These are phyloP conservation scores for Haliclona indistincta DNA, from an alignment of 37 sponge, comb jelly and placozoan genomes.

Conservation along the genomic window DNA sequence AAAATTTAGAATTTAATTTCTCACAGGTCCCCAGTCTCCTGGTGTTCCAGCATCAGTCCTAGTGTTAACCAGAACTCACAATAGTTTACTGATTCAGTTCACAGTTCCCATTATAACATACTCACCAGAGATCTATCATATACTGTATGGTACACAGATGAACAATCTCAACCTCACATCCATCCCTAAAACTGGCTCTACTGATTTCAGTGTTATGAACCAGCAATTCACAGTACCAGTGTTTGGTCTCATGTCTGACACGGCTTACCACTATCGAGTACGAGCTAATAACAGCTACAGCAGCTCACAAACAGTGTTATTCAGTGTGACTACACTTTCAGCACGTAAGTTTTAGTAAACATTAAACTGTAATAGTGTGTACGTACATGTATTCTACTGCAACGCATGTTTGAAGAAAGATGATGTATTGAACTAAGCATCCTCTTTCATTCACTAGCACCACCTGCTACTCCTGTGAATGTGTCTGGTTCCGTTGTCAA, in stretches of 20 bases:
- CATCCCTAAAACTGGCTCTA: not conserved
- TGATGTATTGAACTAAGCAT: too few species aligned
- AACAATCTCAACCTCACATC: not conserved
- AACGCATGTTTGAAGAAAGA: too few species aligned
- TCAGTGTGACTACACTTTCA: too few species aligned
- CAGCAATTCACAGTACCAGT: conserved; percentile 8
- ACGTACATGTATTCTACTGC: too few species aligned
- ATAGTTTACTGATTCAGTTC: not conserved
- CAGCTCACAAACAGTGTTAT: not conserved
- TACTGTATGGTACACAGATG: conserved; percentile 17
- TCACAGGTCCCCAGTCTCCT: not conserved
- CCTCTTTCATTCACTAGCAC: too few species aligned
- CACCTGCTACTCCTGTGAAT: too few species aligned
- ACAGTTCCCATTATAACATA: conserved; percentile 11
- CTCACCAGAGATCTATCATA: conserved; percentile 12
- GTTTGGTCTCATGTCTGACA: conserved; percentile 2
- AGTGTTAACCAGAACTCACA: not conserved
- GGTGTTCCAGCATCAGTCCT: not conserved
- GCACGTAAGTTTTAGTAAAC: too few species aligned
- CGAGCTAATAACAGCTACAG: not conserved
- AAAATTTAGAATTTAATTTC: too few species aligned
- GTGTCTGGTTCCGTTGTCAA: too few species aligned
- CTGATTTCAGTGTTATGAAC: conserved; percentile 7
- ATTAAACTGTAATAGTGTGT: too few species aligned
- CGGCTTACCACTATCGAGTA: conserved; percentile 30